Conservation (phyloP, 2,888 invertebrate genomes). For the Cosmorhoe ocellata region DNA sequence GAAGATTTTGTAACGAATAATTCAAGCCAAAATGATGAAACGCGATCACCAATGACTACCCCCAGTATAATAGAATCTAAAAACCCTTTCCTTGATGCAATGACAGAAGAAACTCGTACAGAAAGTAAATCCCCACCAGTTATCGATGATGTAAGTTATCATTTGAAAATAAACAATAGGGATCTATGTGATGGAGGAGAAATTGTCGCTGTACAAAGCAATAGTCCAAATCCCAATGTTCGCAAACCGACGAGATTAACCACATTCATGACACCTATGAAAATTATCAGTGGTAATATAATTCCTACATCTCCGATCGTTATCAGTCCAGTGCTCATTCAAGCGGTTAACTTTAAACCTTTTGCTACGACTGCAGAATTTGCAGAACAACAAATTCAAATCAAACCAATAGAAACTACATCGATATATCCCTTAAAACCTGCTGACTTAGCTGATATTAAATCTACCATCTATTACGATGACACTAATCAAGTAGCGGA, state of each 20-base stretch:
- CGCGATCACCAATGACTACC: constrained; percentile 9
- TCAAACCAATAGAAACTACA: constrained; percentile 24
- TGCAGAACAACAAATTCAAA: constrained; percentile 31
- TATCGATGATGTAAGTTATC: constrained; percentile 67
- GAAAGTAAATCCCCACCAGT: constrained; percentile 33
- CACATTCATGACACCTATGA: constrained; percentile 60
- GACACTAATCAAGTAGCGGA: constrained; percentile 65
- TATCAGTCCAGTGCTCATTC: constrained; percentile 66
- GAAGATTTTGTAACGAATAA: constrained; percentile 8
- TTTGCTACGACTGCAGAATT: constrained; percentile 12
- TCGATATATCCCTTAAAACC: constrained; percentile 29
- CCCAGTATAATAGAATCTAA: constrained; percentile 18
- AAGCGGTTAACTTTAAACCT: constrained; percentile 35
- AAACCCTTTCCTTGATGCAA: constrained; percentile 36
- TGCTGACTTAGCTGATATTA: constrained; percentile 43
- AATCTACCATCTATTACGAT: constrained; percentile 61
- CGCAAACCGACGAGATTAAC: constrained; percentile 45
- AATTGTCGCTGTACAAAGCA: constrained; percentile 33
- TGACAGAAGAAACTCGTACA: constrained; percentile 15
- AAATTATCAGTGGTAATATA: constrained; percentile 50
- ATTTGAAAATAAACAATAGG: constrained; percentile 69
- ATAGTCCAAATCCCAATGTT: constrained; percentile 34
- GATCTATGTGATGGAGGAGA: constrained; percentile 48
- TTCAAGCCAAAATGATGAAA: background rate
- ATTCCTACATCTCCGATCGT: constrained; percentile 57